phyloP scores from a whole-genome alignment of 2,797 vertebrate species.

The Petrocephalus sullivani region DNA sequence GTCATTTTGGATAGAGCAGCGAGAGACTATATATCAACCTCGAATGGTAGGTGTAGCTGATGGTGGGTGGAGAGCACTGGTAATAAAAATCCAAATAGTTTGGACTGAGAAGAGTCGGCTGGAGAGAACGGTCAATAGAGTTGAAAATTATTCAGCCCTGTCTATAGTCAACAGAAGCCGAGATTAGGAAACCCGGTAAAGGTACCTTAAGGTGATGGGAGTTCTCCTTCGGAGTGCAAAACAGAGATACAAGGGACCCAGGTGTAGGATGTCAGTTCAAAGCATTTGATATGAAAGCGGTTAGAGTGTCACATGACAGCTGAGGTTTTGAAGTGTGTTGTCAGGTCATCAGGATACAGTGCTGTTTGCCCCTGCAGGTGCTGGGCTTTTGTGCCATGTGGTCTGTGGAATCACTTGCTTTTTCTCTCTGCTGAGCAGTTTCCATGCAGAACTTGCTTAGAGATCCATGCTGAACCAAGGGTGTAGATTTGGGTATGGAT shows the following conservation, averaged over 20 bases:
- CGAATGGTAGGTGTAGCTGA: background rate
- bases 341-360: background rate
- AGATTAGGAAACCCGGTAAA: background rate
- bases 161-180: background rate
- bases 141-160: background rate
- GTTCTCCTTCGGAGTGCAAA: background rate
- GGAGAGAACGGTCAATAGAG: background rate
- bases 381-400: background rate
- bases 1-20: background rate
- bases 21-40: background rate
- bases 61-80: background rate
- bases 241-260: background rate
- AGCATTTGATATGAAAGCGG: background rate
- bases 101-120: background rate
- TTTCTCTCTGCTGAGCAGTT: background rate
- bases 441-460: background rate
- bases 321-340: background rate
- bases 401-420: background rate
- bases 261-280: background rate
- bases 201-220: background rate
- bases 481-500: background rate
- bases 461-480: background rate
- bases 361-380: background rate
- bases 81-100: background rate
- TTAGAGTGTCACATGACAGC: conserved; percentile 5